Conservation (phyloP, 2,797 vertebrate species). For the Silurus aristotelis region DNA sequence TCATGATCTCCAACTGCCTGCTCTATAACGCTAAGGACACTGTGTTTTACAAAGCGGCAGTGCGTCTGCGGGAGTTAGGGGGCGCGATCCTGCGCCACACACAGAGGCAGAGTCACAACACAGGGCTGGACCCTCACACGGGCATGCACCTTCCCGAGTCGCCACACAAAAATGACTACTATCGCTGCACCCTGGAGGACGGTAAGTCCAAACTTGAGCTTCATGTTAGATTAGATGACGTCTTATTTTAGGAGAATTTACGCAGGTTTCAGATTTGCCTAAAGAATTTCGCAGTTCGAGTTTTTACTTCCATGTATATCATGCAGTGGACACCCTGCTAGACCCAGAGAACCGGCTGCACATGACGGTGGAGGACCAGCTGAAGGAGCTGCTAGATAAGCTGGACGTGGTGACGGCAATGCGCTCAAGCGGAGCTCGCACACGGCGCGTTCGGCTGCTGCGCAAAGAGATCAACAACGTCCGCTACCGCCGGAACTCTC, state of each 20-base stretch:
- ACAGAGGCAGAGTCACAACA: slow-evolving; percentile 82
- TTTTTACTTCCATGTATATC: neutral
- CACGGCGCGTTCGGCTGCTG: slow-evolving; percentile 81
- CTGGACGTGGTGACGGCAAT: slow-evolving; percentile 82
- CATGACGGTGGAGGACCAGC: slow-evolving; percentile 81
- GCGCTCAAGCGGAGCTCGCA: slow-evolving; percentile 81
- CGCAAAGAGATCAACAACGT: slow-evolving; percentile 83
- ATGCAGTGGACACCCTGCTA: slow-evolving; percentile 85
- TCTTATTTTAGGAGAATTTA: no score
- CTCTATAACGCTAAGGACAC: slow-evolving; percentile 90
- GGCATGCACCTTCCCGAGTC: slow-evolving; percentile 85
- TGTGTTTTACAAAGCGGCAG: slow-evolving; percentile 86
- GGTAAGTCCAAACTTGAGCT: slow-evolving; percentile 69
- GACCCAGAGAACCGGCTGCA: slow-evolving; percentile 83
- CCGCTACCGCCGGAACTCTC: slow-evolving; percentile 77
- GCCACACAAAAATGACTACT: slow-evolving; percentile 84
- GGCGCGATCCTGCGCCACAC: slow-evolving; percentile 83
- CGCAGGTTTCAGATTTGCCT: neutral
- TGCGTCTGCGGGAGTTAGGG: slow-evolving; percentile 82
- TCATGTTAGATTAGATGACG: no score
- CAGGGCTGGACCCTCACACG: slow-evolving; percentile 80
- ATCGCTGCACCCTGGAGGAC: slow-evolving; percentile 87
- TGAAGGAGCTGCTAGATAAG: slow-evolving; percentile 87
- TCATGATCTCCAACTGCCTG: slow-evolving; percentile 90
- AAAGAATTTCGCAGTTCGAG: no score